A percentile compares a stretch with the other conserved stretches of the same genome.
Conservation (phyloP, 2,888 invertebrate genomes). For the Drosophila helvetica region DNA sequence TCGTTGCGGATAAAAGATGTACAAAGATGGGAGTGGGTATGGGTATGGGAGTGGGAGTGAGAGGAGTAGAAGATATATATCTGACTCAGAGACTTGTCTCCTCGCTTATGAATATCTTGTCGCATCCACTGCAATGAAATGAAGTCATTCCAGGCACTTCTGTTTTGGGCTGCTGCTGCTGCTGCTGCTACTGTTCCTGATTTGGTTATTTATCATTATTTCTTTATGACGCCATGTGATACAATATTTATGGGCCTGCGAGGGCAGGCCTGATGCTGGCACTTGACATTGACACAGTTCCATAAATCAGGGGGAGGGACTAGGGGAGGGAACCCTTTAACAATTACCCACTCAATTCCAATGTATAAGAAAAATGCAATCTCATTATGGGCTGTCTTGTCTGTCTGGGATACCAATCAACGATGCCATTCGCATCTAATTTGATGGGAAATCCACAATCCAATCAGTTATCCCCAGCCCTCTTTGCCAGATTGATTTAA, state of each 20-base stretch:
- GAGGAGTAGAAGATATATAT: conserved; percentile 24
- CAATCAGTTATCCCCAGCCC: conserved; percentile 25
- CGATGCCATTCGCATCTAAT: conserved; percentile 56
- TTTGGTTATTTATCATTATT: conserved; percentile 80
- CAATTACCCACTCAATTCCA: conserved; percentile 34
- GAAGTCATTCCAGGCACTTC: conserved; percentile 63
- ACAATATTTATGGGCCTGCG: conserved; percentile 69
- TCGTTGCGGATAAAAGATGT: conserved; percentile 78
- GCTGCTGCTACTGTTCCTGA: conserved; percentile 64
- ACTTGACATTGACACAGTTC: conserved; percentile 73
- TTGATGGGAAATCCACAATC: conserved; percentile 40
- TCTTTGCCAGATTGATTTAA: conserved; percentile 67
- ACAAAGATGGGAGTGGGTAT: conserved; percentile 50
- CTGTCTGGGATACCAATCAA: conserved; percentile 60
- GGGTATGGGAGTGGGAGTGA: neutral
- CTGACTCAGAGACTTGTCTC: conserved; percentile 15
- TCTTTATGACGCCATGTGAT: conserved; percentile 75
- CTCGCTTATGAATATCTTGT: conserved; percentile 46
- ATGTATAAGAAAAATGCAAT: conserved; percentile 33
- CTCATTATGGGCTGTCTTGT: conserved; percentile 53
- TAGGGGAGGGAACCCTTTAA: conserved; percentile 53
- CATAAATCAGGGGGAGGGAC: conserved; percentile 65
- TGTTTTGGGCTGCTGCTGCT: conserved; percentile 58
- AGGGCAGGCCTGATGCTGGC: conserved; percentile 30
- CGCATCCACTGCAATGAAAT: conserved; percentile 59